These are phyloP conservation scores for Pipistrellus pipistrellus DNA, from an alignment of 2,797 vertebrate genomes.

Conservation along the genomic window DNA sequence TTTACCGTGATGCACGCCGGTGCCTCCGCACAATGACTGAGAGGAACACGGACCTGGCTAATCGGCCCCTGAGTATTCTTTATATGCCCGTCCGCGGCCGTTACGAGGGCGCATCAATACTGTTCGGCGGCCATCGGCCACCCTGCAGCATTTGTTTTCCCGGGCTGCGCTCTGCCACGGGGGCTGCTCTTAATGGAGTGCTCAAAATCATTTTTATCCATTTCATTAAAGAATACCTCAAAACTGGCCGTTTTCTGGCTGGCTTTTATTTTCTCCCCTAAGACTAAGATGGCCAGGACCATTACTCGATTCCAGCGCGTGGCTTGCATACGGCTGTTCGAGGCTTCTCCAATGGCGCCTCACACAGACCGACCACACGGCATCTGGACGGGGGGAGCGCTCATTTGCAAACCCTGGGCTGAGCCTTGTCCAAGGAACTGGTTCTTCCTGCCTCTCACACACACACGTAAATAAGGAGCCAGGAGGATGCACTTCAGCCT, in stretches of 20 bases:
- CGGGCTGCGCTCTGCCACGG: neutral
- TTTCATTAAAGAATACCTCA: neutral
- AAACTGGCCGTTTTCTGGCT: neutral
- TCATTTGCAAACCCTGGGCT: neutral
- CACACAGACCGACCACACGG: neutral
- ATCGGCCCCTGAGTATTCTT: neutral
- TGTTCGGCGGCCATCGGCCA: accelerated
- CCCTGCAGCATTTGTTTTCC: neutral
- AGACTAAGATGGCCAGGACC: neutral
- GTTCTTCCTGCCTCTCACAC: neutral
- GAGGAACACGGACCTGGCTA: neutral
- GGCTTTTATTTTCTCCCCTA: neutral
- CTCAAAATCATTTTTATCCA: neutral
- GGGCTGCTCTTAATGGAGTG: neutral
- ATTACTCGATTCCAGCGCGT: neutral
- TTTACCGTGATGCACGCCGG: neutral
- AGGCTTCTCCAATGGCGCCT: neutral
- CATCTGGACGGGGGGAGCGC: neutral
- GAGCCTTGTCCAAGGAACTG: neutral
- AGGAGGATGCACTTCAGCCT: neutral
- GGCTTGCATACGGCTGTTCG: neutral
- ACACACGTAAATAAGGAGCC: neutral
- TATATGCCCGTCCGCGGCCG: neutral
- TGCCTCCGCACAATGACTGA: constrained; percentile 33
- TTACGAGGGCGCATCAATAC: too few relatives aligned